phyloP scores from a whole-genome alignment of 2,113 vertebrate genomes.

The Sminthopsis crassicaudata region DNA sequence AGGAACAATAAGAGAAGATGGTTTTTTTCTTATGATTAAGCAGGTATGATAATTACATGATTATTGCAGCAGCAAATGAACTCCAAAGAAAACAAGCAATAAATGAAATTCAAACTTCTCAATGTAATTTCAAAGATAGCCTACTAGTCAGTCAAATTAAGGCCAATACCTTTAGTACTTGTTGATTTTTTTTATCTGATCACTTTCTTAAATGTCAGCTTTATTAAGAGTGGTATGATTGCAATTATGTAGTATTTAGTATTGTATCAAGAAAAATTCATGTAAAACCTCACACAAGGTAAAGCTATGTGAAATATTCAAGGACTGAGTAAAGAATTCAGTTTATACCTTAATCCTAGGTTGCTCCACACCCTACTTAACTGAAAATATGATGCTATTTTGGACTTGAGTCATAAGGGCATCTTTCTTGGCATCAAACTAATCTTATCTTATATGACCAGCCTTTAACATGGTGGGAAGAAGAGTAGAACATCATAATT shows the following conservation, averaged over 20 bases:
- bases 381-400: no score
- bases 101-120: neutral
- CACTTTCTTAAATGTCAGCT: neutral
- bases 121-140: neutral
- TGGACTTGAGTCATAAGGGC: no score
- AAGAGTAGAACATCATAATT: neutral
- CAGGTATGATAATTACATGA: neutral
- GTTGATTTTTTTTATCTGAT: neutral
- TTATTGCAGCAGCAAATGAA: neutral
- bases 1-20: conserved; percentile 32
- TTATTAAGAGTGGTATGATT: neutral
- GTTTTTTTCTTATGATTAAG: neutral
- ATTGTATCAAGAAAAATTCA: neutral
- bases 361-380: no score
- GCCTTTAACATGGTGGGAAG: neutral
- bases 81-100: neutral
- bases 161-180: neutral
- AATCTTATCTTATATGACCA: no score
- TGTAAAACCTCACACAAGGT: neutral
- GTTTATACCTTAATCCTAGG: neutral
- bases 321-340: neutral
- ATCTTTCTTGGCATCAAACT: no score
- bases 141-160: neutral
- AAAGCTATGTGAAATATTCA: neutral
- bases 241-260: neutral